phyloP scores from a whole-genome alignment of 1,140 invertebrate species.

The Pararge aegeria region DNA sequence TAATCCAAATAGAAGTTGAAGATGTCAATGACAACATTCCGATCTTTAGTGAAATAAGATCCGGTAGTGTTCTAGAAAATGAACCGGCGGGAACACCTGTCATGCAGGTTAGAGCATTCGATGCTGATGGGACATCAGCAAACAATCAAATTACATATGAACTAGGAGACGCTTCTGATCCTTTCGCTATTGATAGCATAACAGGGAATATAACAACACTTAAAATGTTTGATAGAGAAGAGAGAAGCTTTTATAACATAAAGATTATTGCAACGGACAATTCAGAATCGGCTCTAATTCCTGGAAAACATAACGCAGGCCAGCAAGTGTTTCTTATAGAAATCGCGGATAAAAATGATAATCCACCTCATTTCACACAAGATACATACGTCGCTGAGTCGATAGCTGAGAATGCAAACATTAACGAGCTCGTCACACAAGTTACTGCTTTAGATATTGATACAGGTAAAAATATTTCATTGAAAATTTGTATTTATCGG shows the following conservation, averaged over 20 bases:
- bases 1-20: constrained; percentile 87
- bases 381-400: constrained; percentile 87
- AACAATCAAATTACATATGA: constrained; percentile 91
- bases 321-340: constrained; percentile 90
- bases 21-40: constrained; percentile 95
- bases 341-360: constrained; percentile 96
- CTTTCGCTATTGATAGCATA: constrained; percentile 88
- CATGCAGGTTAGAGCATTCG: constrained; percentile 92
- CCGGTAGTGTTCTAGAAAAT: constrained; percentile 91
- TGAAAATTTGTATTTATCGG: too few species aligned
- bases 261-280: constrained; percentile 92
- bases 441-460: constrained; percentile 90
- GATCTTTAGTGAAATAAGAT: constrained; percentile 87
- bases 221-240: constrained; percentile 89
- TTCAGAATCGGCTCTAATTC: constrained; percentile 87
- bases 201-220: constrained; percentile 93
- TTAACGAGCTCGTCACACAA: constrained; percentile 89
- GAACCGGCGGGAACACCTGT: constrained; percentile 89
- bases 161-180: constrained; percentile 84
- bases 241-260: constrained; percentile 88
- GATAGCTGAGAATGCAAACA: constrained; percentile 90
- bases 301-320: constrained; percentile 85
- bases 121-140: constrained; percentile 90
- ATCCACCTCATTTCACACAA: constrained; percentile 89
- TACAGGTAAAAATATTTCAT: constrained; percentile 75